Evolutionary conservation across 2,113 vertebrate genomes (phyloP).

Genomic region (Tachuris rubrigastra): DNA sequence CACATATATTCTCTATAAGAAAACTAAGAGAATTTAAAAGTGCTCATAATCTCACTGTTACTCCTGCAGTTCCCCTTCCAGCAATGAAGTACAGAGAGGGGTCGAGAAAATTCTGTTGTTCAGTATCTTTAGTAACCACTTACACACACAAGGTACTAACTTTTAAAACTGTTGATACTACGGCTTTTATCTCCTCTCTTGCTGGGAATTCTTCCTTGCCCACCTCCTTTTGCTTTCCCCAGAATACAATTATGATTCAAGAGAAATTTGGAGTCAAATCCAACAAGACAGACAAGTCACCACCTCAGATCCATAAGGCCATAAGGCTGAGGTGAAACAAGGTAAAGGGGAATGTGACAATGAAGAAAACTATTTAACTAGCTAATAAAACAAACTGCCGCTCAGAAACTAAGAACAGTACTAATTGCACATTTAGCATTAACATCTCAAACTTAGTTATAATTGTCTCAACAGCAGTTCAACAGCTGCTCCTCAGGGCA

Average conservation of each 20-base stretch:
- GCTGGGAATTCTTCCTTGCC: not conserved
- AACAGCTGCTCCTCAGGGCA: constrained; percentile 50
- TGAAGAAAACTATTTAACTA: not conserved
- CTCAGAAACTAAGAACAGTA: not conserved
- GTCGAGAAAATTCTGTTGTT: not conserved
- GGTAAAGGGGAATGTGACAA: not conserved
- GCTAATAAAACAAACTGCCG: not conserved
- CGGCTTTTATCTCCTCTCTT: not conserved
- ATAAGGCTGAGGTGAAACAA: not conserved
- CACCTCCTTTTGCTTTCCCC: not conserved
- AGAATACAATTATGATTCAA: not conserved
- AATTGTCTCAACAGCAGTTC: constrained; percentile 47
- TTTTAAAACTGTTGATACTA: not conserved
- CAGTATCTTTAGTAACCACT: not conserved
- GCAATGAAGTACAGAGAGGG: not conserved
- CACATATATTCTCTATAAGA: not conserved
- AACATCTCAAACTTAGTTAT: not conserved
- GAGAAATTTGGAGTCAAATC: not conserved
- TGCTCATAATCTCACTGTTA: not conserved
- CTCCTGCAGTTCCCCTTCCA: not conserved
- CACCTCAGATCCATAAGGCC: not conserved
- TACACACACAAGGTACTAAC: not conserved
- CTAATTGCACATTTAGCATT: not conserved
- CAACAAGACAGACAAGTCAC: not conserved
- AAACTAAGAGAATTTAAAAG: not conserved